These are phyloP conservation scores for Periophthalmodon schlosseri DNA, from an alignment of 2,113 vertebrate species.

Conservation along the genomic window DNA sequence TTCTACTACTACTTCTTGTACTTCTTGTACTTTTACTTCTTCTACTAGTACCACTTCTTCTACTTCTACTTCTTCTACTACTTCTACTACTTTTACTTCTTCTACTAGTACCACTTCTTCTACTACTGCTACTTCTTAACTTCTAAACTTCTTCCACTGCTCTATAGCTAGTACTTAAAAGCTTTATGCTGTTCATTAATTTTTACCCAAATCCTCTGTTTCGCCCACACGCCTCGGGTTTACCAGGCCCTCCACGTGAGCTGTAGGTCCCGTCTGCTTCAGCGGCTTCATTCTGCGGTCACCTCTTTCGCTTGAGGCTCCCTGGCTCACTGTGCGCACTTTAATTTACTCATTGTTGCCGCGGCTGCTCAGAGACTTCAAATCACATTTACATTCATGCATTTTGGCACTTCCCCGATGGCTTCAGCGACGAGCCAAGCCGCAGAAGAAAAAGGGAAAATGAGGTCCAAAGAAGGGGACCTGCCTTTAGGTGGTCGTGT, in stretches of 20 bases:
- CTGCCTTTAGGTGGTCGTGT: background rate
- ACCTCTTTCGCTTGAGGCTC: conserved; percentile 1
- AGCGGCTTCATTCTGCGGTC: background rate
- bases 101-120: too few species aligned
- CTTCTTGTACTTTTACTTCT: too few species aligned
- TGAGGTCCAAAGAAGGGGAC: background rate
- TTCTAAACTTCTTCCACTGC: too few species aligned
- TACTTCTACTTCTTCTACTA: too few species aligned
- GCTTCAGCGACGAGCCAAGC: background rate
- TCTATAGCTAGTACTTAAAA: too few species aligned
- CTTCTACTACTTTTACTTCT: too few species aligned
- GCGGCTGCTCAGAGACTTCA: background rate
- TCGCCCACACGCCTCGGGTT: background rate
- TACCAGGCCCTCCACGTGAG: conserved; percentile 5
- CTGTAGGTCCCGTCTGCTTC: background rate
- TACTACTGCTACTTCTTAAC: too few species aligned
- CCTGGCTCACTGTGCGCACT: background rate
- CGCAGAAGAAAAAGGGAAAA: background rate
- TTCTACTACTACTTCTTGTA: too few species aligned
- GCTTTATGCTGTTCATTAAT: background rate
- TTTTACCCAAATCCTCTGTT: background rate
- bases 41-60: too few species aligned
- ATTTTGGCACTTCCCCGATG: conserved; percentile 13
- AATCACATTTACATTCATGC: conserved; percentile 17
- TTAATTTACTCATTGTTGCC: conserved; percentile 13